A percentile compares a stretch with the other conserved stretches of the same genome.
phyloP scores from a whole-genome alignment of 2,113 vertebrate species.

The Scopus umbretta region DNA sequence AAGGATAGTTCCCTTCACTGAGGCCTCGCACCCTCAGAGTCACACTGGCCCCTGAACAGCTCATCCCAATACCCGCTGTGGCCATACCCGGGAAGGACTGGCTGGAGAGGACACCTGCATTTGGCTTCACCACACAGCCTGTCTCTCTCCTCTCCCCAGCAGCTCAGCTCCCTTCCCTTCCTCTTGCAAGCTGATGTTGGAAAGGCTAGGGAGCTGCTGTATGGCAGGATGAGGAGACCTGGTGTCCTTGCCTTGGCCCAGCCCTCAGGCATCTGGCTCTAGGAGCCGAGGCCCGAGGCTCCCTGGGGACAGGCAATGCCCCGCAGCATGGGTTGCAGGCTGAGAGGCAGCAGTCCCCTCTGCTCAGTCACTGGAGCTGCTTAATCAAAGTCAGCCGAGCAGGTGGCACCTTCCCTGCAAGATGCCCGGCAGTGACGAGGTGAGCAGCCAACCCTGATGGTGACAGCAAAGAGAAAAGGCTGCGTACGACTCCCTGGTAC shows the following conservation, averaged over 20 bases:
- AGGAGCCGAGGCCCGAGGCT: neutral
- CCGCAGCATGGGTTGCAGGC: neutral
- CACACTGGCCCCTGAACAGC: neutral
- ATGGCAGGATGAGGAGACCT: neutral
- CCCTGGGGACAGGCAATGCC: neutral
- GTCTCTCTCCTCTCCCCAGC: neutral
- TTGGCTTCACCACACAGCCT: neutral
- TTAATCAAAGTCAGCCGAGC: neutral
- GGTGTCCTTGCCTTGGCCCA: neutral
- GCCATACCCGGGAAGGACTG: neutral
- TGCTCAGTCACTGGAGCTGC: neutral
- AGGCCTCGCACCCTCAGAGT: neutral
- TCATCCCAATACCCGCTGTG: neutral
- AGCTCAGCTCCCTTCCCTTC: neutral
- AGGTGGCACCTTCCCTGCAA: neutral
- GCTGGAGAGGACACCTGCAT: neutral
- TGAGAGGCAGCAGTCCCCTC: neutral
- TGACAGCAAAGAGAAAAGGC: neutral
- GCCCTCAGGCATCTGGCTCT: neutral
- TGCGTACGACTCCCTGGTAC: neutral
- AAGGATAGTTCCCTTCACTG: neutral
- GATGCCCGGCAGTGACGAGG: rapidly evolving
- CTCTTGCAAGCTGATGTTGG: neutral
- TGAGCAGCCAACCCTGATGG: neutral
- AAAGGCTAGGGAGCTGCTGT: neutral